Evolutionary conservation across 1,140 invertebrate species (phyloP), one percentile per base, ranked within the genome.

Genomic region (Daktulosphaira vitifoliae): DNA sequence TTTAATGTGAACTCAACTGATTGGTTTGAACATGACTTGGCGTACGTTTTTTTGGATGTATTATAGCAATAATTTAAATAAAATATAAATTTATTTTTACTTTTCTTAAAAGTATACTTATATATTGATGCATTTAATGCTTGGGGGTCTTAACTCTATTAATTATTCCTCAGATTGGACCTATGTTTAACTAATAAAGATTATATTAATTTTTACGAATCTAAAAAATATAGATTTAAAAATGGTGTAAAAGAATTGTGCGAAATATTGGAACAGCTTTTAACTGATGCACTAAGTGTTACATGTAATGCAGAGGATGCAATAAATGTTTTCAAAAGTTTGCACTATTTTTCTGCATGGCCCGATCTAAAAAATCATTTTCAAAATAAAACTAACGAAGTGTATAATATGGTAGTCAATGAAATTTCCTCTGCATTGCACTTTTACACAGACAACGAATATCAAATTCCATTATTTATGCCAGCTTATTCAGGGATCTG

Each of bases 141-240:
- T n/a, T n/a, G n/a, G n/a, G n/a, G n/a, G n/a, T n/a, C n/a, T n/a
- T n/a, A n/a, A n/a, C n/a, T n/a, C n/a, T n/a, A n/a, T n/a, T n/a
- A n/a, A n/a, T n/a, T n/a, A n/a, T n/a, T n/a, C n/a, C n/a, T n/a
- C n/a, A n/a, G n/a, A n/a, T n/a, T n/a, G n/a, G n/a, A n/a, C n/a
- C n/a, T n/a, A n/a, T n/a, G n/a, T n/a, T n/a, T n/a, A n/a, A n/a
- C n/a, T n/a, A n/a, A n/a, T n/a, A n/a, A n/a, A n/a, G n/a, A n/a
- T n/a, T n/a, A n/a, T n/a, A n/a, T n/a, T n/a, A n/a, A n/a, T n/a
- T n/a, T n/a, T n/a, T n/a, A n/a, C n/a, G n/a, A n/a, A n/a, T n/a
- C n/a, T n/a, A n/a, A n/a, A n/a, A n/a, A n/a, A 23, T n/a, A 38
- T 26, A 56, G 56, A 22, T 62, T 62, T 16, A 62, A 62, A 26